These are phyloP conservation scores for Saccostrea echinata DNA, from an alignment of 1,140 invertebrate species.

Conservation along the genomic window DNA sequence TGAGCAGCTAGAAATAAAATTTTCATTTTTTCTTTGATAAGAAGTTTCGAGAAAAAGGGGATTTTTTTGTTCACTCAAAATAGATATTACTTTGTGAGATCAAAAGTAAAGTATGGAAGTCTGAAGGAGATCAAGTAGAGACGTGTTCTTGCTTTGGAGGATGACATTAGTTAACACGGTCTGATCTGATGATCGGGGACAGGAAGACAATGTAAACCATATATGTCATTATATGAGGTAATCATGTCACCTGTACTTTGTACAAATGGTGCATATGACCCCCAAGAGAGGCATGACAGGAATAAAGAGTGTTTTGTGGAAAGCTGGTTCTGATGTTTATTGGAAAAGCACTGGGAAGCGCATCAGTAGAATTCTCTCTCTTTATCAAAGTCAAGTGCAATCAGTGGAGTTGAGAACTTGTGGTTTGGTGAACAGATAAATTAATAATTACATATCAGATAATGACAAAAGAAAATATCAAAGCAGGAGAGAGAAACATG, in stretches of 20 bases:
- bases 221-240: background rate
- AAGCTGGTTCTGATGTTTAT: background rate
- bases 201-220: background rate
- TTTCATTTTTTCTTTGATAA: too few species aligned
- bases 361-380: background rate
- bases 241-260: background rate
- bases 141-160: background rate
- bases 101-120: background rate
- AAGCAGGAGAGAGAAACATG: constrained; percentile 17
- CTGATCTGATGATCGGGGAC: background rate
- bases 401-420: background rate
- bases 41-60: too few species aligned
- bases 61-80: background rate
- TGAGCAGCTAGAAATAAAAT: too few species aligned
- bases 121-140: background rate
- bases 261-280: background rate
- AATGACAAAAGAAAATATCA: background rate
- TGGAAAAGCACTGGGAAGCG: background rate
- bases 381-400: background rate
- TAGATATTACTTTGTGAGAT: background rate
- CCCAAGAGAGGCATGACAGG: background rate
- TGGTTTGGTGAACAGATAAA: background rate
- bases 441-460: background rate
- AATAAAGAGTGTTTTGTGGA: too few species aligned
- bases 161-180: background rate